Conservation (phyloP, 2,888 invertebrate genomes). For the Eremobia ochroleuca region DNA sequence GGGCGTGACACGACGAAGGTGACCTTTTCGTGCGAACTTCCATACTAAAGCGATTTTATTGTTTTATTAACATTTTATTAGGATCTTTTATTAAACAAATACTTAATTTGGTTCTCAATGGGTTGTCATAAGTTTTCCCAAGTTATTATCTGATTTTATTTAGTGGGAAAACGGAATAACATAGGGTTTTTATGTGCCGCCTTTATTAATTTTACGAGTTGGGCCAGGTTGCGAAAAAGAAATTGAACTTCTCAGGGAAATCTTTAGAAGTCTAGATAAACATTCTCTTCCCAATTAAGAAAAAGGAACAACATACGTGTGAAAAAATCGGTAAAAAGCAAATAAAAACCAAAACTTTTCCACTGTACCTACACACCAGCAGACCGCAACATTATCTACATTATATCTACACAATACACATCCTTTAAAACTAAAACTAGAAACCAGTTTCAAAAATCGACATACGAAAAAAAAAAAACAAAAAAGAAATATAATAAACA, state of each 20-base stretch:
- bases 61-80: constrained; percentile 50
- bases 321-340: not conserved
- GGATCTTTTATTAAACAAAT: constrained; percentile 47
- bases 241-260: not conserved
- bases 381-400: constrained; percentile 1
- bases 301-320: not conserved
- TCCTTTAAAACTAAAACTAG: constrained; percentile 19
- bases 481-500: not conserved
- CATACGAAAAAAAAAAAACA: constrained; percentile 1
- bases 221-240: not conserved
- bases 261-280: not conserved
- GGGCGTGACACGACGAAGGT: constrained; percentile 51
- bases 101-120: constrained; percentile 31
- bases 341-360: not conserved
- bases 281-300: not conserved
- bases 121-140: constrained; percentile 22
- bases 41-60: constrained; percentile 41
- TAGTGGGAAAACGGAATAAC: constrained; percentile 7
- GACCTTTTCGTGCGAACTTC: constrained; percentile 55
- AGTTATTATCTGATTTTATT: constrained; percentile 25
- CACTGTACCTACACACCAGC: not conserved
- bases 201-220: not conserved
- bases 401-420: constrained; percentile 1
- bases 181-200: not conserved
- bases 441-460: constrained; percentile 23